Evolutionary conservation across 30 jellyfish, hydroid and myxozoan species (phyloP).

Genomic region (Mastigias papua): DNA sequence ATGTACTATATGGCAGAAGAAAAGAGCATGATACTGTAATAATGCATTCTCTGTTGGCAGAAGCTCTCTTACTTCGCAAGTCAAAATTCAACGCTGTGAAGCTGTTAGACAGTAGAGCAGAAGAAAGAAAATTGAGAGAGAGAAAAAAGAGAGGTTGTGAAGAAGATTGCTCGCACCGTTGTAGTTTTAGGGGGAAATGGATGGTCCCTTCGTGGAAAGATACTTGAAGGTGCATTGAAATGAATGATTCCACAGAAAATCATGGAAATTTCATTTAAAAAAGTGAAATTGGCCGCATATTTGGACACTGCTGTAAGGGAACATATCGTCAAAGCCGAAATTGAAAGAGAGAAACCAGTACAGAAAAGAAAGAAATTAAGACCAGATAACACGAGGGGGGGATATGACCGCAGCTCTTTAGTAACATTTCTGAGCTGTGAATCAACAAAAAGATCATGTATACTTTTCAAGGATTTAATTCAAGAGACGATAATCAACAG

Average conservation of each 20-base stretch:
- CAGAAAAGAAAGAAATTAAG: conserved; percentile 6
- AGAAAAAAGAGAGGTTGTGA: neutral
- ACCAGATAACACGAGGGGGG: conserved; percentile 17
- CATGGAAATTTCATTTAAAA: neutral
- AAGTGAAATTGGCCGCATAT: neutral
- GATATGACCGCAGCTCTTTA: conserved; percentile 17
- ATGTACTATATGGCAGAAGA: neutral
- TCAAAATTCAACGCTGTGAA: neutral
- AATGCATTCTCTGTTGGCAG: neutral
- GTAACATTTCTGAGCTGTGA: conserved; percentile 36
- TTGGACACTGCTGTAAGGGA: conserved; percentile 1
- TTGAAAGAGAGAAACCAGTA: neutral
- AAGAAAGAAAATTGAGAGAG: neutral
- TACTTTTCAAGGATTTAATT: conserved; percentile 12
- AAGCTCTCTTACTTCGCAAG: conserved; percentile 1
- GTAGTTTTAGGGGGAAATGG: neutral
- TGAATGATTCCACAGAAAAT: conserved; percentile 1
- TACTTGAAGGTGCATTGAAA: neutral
- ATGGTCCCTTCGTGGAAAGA: neutral
- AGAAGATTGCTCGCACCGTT: neutral
- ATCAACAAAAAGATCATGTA: neutral
- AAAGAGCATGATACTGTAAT: neutral
- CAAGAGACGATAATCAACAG: conserved; percentile 10
- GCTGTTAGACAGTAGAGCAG: conserved; percentile 1
- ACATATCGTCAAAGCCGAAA: neutral